phyloP scores from a whole-genome alignment of 1,140 invertebrate genomes.

The Drosophila sp. region DNA sequence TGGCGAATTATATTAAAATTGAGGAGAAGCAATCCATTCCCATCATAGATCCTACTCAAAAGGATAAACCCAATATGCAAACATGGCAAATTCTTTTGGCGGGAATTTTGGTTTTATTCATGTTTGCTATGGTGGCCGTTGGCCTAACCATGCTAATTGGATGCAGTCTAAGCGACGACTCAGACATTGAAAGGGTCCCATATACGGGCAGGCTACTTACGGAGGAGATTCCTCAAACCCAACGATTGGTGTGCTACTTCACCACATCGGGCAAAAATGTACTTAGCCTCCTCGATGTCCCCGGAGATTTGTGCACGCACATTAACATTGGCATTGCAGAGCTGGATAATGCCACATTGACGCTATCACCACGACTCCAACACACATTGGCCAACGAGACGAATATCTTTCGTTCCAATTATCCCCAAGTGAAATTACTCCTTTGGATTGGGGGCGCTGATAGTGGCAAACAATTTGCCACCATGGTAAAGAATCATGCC shows the following conservation, averaged over 20 bases:
- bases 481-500: slow-evolving; percentile 88
- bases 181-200: not conserved
- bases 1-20: slow-evolving; percentile 5
- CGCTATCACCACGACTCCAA: slow-evolving; percentile 81
- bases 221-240: not conserved
- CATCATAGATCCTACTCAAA: not conserved
- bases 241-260: slow-evolving; percentile 87
- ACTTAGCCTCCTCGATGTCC: slow-evolving; percentile 85
- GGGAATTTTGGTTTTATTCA: not conserved
- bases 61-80: not conserved
- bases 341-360: slow-evolving; percentile 86
- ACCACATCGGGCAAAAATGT: slow-evolving; percentile 74
- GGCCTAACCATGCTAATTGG: not conserved
- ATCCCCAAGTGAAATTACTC: slow-evolving; percentile 90
- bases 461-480: slow-evolving; percentile 86
- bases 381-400: slow-evolving; percentile 84
- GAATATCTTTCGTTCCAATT: slow-evolving; percentile 85
- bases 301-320: slow-evolving; percentile 91
- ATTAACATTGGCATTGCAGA: slow-evolving; percentile 90
- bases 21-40: not conserved
- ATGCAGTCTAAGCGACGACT: slow-evolving; percentile 1
- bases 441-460: slow-evolving; percentile 89
- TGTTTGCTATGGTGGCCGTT: not conserved
- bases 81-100: slow-evolving; percentile 2
- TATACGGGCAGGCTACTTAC: not conserved